Conservation (phyloP, 2,888 invertebrate genomes). For the Itoplectis maculator region DNA sequence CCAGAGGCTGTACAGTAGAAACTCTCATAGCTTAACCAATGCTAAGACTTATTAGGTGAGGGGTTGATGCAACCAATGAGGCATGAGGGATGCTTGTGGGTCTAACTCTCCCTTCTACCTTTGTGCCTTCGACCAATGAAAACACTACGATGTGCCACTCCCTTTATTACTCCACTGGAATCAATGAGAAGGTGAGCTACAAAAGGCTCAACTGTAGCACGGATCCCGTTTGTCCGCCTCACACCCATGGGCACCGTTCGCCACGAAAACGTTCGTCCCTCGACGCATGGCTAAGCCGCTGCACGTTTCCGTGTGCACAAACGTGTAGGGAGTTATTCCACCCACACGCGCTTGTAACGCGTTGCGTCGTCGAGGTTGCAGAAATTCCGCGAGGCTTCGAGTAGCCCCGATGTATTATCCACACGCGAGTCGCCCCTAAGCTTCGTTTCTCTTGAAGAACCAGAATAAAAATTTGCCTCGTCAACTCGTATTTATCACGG, state of each 20-base stretch:
- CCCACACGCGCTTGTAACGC: conserved; percentile 46
- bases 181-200: too few relatives aligned
- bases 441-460: conserved; percentile 15
- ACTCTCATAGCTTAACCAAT: too few relatives aligned
- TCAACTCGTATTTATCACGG: conserved; percentile 56
- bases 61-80: too few relatives aligned
- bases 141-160: too few relatives aligned
- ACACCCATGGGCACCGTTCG: conserved; percentile 20
- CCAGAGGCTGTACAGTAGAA: conserved; percentile 55
- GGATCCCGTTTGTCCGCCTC: conserved; percentile 35
- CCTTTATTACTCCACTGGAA: too few relatives aligned
- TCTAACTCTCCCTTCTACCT: too few relatives aligned
- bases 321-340: not conserved
- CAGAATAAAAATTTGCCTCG: conserved; percentile 48
- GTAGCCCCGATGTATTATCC: conserved; percentile 57
- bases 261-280: conserved; percentile 40
- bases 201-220: not conserved
- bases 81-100: too few relatives aligned
- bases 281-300: conserved; percentile 5
- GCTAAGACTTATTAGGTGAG: too few relatives aligned
- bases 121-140: too few relatives aligned
- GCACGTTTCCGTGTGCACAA: not conserved
- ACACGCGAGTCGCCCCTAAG: conserved; percentile 29
- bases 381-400: conserved; percentile 34
- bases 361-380: conserved; percentile 37